These are phyloP conservation scores for Stenolophus ochropezus DNA, from an alignment of 2,888 invertebrate species.

Conservation along the genomic window DNA sequence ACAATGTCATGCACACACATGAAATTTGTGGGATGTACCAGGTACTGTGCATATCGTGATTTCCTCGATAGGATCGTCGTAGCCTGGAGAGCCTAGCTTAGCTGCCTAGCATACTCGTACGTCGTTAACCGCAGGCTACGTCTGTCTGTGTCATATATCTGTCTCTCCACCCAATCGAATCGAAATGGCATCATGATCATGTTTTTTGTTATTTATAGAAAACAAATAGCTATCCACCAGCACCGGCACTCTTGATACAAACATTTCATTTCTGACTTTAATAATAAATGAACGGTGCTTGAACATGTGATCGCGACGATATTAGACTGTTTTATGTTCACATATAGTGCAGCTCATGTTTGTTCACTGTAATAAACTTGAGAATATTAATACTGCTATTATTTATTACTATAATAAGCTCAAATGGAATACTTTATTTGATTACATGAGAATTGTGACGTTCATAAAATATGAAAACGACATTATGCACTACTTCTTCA, in stretches of 20 bases:
- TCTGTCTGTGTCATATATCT: constrained; percentile 24
- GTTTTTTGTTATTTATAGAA: constrained; percentile 57
- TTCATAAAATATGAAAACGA: background rate
- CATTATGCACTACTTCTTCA: background rate
- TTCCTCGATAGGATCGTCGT: background rate
- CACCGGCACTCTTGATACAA: constrained; percentile 30
- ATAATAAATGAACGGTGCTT: constrained; percentile 51
- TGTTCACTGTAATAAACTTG: constrained; percentile 1
- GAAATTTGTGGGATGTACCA: background rate
- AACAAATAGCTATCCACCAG: constrained; percentile 37
- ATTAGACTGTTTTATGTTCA: background rate
- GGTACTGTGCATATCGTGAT: background rate
- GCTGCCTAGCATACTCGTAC: too few relatives aligned
- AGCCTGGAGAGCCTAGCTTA: background rate
- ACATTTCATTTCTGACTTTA: constrained; percentile 52
- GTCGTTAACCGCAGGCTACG: background rate
- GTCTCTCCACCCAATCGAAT: background rate
- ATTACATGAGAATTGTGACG: background rate
- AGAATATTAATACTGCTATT: background rate
- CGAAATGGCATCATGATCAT: constrained; percentile 19
- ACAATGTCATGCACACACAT: background rate
- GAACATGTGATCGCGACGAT: constrained; percentile 27
- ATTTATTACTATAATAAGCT: constrained; percentile 15
- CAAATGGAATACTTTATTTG: background rate
- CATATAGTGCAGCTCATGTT: constrained; percentile 1